Evolutionary conservation across 2,888 invertebrate species (phyloP).

Genomic region (Tetheella fluctuosa): DNA sequence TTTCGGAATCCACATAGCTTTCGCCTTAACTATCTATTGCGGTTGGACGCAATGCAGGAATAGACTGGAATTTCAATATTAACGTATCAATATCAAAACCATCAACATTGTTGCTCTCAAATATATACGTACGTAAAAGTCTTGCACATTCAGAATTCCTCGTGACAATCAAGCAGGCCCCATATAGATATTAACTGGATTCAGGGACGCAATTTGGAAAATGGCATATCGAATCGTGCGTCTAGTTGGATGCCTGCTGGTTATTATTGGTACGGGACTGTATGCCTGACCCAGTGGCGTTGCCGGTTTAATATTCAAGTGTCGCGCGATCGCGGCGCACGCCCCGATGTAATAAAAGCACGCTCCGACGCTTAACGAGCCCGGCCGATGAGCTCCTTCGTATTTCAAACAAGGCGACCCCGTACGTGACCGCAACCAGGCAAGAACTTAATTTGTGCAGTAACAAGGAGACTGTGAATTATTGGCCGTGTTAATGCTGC

Average conservation of each 20-base stretch:
- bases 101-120: too few relatives aligned
- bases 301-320: conserved; percentile 76
- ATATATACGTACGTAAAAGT: background rate
- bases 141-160: background rate
- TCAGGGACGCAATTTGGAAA: conserved; percentile 21
- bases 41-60: background rate
- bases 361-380: conserved; percentile 82
- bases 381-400: conserved; percentile 80
- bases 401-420: conserved; percentile 80
- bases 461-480: conserved; percentile 70
- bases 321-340: conserved; percentile 73
- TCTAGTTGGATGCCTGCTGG: conserved; percentile 45
- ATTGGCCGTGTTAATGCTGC: conserved; percentile 54
- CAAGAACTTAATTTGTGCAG: conserved; percentile 67
- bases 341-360: conserved; percentile 81
- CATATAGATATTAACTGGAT: conserved; percentile 14
- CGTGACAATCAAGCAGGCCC: background rate
- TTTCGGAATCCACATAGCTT: background rate
- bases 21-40: background rate
- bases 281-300: conserved; percentile 76
- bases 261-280: conserved; percentile 65
- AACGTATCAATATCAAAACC: background rate
- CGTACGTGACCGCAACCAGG: conserved; percentile 75
- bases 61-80: background rate
- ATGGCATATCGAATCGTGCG: conserved; percentile 53